Base-by-base conservation (phyloP, 1,140 invertebrate genomes). In the Sitodiplosis mosellana region DNA sequence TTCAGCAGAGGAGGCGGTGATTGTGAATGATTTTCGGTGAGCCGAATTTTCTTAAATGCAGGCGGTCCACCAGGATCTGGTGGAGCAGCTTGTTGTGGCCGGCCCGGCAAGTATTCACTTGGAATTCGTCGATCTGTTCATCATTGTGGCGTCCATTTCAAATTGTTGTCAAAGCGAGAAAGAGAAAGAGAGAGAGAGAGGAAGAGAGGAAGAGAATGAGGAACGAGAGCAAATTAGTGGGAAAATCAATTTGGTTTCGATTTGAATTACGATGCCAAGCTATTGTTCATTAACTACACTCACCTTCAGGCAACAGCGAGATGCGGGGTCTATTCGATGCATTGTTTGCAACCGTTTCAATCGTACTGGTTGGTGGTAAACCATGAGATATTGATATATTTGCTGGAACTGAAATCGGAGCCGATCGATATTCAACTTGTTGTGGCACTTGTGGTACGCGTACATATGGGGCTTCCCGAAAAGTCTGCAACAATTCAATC, bases 11-110 rank as follows among this genome's bases (percentile, higher is more conserved):
- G 40, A 43, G 40, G 47, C 33, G 40, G 47, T 20, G 33, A 36
- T 41, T 41, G 37, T 21, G 33, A 20, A 21, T 40, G 10, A 14
- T 40, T 43, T 45, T 79, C 80, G 15, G 71, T 70, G 33, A 86
- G 68, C 11, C 81, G 70, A 51, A 90, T 80, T 59, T 85, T 87
- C 61, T 86, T 86, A 64, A 81, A 80, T 44, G 80, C 76, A 50
- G 81, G 81, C 49, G 69, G 65, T 43, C 54, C 47, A 48, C 58
- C 53, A 1, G 55, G 55, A 52, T 63, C 61, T 6, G 59, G 54
- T 34, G 57, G 57, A 42, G 56, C 50, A 47, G 53, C 58, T 20
- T 54, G 54, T 6, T 54, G 56, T 27, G 55, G 56, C n/a, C 57
- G 55, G 11, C 55, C 56, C 46, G 55, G 51, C 54, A 61, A 53